Percentiles rank a stretch among this genome's conserved stretches.
Conservation (phyloP, 1,140 invertebrate genomes). For the Pseudachorutes palmiensis region DNA sequence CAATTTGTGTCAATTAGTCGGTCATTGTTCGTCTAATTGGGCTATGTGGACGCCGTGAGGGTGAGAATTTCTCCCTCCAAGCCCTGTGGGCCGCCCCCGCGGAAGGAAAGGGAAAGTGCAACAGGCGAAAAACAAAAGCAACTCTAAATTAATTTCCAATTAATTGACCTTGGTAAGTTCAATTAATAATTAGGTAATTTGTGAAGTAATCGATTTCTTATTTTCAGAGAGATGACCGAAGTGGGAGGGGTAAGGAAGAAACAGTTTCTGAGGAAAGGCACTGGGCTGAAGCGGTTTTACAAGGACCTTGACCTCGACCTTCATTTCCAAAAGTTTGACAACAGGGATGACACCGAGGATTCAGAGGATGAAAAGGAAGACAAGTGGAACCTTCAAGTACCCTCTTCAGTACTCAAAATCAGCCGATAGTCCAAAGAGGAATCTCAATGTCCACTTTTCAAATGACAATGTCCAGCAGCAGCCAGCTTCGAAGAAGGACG, state of each 20-base stretch:
- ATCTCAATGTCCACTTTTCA: neutral
- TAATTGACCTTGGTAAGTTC: no score
- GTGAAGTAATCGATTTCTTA: no score
- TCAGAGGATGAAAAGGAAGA: neutral
- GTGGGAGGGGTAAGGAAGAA: neutral
- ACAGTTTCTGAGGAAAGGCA: conserved; percentile 17
- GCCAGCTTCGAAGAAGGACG: no score
- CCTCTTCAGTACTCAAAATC: neutral
- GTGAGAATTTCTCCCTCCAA: no score
- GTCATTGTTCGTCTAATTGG: no score
- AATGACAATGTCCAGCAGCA: neutral
- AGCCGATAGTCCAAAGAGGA: conserved; percentile 1
- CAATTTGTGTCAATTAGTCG: no score
- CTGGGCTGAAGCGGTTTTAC: conserved; percentile 19
- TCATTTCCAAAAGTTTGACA: conserved; percentile 3
- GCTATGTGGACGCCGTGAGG: no score
- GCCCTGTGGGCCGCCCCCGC: no score
- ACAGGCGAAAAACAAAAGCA: no score
- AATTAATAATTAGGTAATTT: no score
- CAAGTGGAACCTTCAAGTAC: neutral
- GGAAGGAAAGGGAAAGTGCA: no score
- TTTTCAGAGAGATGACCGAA: neutral
- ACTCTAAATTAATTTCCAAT: neutral
- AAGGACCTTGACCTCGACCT: neutral
- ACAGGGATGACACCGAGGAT: neutral